phyloP scores from a whole-genome alignment of 1,140 invertebrate species.

The Ctenoplectra terminalis region DNA sequence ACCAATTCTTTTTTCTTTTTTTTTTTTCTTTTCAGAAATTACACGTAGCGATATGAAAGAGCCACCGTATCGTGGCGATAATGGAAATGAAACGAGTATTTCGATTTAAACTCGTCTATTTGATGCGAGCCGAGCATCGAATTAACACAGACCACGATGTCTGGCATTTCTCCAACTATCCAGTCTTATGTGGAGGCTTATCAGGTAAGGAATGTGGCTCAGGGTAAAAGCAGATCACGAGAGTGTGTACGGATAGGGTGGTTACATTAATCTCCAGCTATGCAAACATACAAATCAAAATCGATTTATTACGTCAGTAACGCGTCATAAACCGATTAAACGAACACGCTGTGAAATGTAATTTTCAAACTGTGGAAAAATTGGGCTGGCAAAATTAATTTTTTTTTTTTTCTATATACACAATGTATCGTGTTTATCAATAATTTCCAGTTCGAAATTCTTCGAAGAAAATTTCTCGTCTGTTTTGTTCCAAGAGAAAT shows the following conservation, averaged over 20 bases:
- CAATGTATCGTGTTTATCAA: not conserved
- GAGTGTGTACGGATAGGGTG: slow-evolving; percentile 9
- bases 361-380: not conserved
- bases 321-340: not conserved
- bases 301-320: slow-evolving; percentile 16
- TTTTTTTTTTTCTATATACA: not conserved
- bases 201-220: slow-evolving; percentile 53
- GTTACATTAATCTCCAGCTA: slow-evolving; percentile 40
- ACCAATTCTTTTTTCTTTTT: too few relatives aligned
- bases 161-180: slow-evolving; percentile 56
- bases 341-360: not conserved
- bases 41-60: not conserved
- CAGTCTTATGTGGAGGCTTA: slow-evolving; percentile 49
- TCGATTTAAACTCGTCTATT: slow-evolving; percentile 27
- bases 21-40: not conserved
- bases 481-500: not conserved
- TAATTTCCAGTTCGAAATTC: not conserved
- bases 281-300: slow-evolving; percentile 31
- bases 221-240: slow-evolving; percentile 37
- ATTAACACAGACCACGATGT: slow-evolving; percentile 23
- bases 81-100: slow-evolving; percentile 33
- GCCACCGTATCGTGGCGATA: not conserved
- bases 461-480: not conserved
- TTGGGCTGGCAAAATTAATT: not conserved
- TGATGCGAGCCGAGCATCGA: slow-evolving; percentile 10